Percentiles rank a stretch among this genome's conserved stretches.
phyloP scores from a whole-genome alignment of 2,888 invertebrate species.

The Leptopilina drosophilae region DNA sequence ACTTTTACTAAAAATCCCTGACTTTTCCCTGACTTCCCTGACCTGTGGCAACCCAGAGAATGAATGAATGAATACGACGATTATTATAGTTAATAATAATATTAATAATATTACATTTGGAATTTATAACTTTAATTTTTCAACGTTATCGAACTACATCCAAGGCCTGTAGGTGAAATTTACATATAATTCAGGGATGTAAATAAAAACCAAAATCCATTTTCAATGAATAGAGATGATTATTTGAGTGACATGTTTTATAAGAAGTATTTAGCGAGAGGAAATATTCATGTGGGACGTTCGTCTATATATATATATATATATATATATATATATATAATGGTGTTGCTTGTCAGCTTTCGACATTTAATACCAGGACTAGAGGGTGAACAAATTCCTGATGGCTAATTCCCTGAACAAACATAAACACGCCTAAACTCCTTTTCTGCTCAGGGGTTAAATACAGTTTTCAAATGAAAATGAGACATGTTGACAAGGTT shows the following conservation, averaged over 20 bases:
- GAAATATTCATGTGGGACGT: slow-evolving; percentile 15
- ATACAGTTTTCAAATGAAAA: slow-evolving; percentile 31
- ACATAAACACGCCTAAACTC: slow-evolving; percentile 16
- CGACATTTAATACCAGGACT: background rate
- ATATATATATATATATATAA: background rate
- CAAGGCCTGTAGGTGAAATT: too few species aligned
- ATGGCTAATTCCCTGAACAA: slow-evolving; percentile 26
- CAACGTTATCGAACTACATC: too few species aligned
- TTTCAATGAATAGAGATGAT: too few species aligned
- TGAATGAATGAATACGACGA: too few species aligned
- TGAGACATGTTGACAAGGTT: slow-evolving; percentile 6
- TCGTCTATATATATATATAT: background rate
- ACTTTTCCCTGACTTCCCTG: too few species aligned
- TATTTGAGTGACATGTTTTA: background rate
- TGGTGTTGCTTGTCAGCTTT: slow-evolving; percentile 15
- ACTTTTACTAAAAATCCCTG: too few species aligned
- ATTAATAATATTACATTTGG: too few species aligned
- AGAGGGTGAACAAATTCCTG: slow-evolving; percentile 24
- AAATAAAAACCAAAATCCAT: background rate
- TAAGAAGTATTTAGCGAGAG: background rate
- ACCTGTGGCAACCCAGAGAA: too few species aligned
- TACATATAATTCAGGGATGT: too few species aligned
- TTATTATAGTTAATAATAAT: too few species aligned
- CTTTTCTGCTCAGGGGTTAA: slow-evolving; percentile 7
- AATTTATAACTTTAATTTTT: too few species aligned